phyloP scores from a whole-genome alignment of 2,888 invertebrate genomes.

The Frankliniella fusca region DNA sequence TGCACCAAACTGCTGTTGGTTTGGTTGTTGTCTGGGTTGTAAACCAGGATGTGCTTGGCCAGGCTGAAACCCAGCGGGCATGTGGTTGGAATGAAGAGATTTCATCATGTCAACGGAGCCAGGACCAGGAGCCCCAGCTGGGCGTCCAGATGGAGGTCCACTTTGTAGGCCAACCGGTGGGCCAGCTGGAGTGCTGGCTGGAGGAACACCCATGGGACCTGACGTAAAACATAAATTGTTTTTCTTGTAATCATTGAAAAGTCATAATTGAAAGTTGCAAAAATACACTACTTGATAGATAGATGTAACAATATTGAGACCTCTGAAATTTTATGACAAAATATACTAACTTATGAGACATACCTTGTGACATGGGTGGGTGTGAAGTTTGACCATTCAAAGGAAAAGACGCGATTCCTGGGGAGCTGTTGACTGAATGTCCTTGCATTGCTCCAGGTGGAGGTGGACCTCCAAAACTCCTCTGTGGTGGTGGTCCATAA shows the following conservation, averaged over 20 bases:
- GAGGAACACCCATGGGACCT: neutral
- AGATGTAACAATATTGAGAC: neutral
- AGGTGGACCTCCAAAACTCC: neutral
- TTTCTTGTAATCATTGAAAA: too few relatives aligned
- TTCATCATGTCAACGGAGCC: neutral
- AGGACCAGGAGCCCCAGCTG: constrained; percentile 26
- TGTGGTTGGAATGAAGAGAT: too few relatives aligned
- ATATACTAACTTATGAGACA: neutral
- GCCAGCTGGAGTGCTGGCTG: neutral
- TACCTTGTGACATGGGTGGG: neutral
- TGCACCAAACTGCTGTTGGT: too few relatives aligned
- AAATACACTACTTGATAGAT: neutral
- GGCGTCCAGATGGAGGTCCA: neutral
- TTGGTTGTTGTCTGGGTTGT: too few relatives aligned
- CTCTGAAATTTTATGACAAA: neutral
- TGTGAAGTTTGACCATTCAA: neutral
- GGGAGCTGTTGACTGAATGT: neutral
- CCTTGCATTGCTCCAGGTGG: neutral
- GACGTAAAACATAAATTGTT: too few relatives aligned
- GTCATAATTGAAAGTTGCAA: neutral
- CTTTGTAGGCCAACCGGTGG: neutral
- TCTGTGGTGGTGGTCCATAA: neutral
- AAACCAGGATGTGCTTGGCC: too few relatives aligned
- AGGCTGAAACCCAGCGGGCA: too few relatives aligned
- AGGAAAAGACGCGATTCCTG: neutral